Evolutionary conservation across 37 sponge, comb jelly and placozoan genomes (phyloP).

Genomic region (Hormiphora californensis): DNA sequence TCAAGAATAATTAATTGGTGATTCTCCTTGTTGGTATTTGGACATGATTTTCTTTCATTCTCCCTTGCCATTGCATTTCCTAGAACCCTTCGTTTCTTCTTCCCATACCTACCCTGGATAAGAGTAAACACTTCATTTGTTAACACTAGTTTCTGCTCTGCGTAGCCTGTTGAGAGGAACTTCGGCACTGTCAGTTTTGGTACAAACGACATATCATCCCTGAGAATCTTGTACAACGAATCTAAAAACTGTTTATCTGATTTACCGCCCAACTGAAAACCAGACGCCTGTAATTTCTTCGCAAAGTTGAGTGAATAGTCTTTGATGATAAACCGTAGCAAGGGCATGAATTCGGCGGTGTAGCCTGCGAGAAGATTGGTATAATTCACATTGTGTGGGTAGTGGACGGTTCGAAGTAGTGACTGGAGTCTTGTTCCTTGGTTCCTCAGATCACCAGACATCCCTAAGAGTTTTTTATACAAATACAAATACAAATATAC

Average conservation of each 20-base stretch:
- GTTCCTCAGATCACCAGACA: slow-evolving; percentile 16
- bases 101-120: background rate
- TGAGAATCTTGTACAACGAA: background rate
- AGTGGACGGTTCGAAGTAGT: background rate
- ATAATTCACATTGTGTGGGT: background rate
- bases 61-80: no score
- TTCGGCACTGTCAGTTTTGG: background rate
- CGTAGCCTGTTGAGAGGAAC: background rate
- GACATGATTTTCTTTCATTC: no score
- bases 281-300: background rate
- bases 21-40: slow-evolving; percentile 5
- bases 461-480: no score
- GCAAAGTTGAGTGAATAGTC: background rate
- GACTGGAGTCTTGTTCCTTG: slow-evolving; percentile 1
- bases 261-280: background rate
- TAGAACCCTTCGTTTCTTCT: no score
- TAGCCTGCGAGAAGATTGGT: background rate
- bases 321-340: background rate
- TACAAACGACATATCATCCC: background rate
- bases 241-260: slow-evolving; percentile 8
- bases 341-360: background rate
- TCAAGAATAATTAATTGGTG: background rate
- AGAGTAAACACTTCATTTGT: background rate
- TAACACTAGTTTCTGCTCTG: background rate
- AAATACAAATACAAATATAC: no score